These are phyloP conservation scores for Typhlichthys eigenmanni DNA, from an alignment of 2,797 vertebrate species.

Conservation along the genomic window DNA sequence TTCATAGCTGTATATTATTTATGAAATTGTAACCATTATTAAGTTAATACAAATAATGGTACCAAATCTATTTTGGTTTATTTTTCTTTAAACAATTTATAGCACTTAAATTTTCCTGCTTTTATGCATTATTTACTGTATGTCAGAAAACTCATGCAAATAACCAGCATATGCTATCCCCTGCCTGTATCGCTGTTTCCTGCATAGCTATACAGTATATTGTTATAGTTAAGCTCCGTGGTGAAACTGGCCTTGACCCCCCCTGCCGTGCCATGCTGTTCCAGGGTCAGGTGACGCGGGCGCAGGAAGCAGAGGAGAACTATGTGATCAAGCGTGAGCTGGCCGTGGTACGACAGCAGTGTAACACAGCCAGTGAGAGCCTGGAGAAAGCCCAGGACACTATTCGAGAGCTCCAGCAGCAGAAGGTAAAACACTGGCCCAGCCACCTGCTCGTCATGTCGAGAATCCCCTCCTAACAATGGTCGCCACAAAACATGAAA, in stretches of 20 bases:
- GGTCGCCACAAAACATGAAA: too few relatives aligned
- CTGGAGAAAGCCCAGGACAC: conserved; percentile 89
- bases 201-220: neutral
- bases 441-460: neutral
- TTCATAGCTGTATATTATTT: too few relatives aligned
- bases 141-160: too few relatives aligned
- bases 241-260: neutral
- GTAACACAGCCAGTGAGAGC: conserved; percentile 81
- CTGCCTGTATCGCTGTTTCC: neutral
- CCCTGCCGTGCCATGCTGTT: conserved; percentile 4
- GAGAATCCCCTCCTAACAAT: neutral
- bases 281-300: conserved; percentile 94
- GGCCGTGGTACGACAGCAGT: conserved; percentile 89
- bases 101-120: too few relatives aligned
- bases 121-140: too few relatives aligned
- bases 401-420: conserved; percentile 88
- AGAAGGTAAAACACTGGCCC: conserved; percentile 76
- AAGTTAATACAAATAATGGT: too few relatives aligned
- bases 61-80: too few relatives aligned
- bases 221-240: neutral
- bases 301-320: conserved; percentile 95
- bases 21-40: too few relatives aligned
- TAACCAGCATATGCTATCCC: too few relatives aligned
- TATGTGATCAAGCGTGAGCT: conserved; percentile 93
- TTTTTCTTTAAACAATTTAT: too few relatives aligned